Conservation (phyloP, 1,140 invertebrate species). For the Lepidurus packardi region DNA sequence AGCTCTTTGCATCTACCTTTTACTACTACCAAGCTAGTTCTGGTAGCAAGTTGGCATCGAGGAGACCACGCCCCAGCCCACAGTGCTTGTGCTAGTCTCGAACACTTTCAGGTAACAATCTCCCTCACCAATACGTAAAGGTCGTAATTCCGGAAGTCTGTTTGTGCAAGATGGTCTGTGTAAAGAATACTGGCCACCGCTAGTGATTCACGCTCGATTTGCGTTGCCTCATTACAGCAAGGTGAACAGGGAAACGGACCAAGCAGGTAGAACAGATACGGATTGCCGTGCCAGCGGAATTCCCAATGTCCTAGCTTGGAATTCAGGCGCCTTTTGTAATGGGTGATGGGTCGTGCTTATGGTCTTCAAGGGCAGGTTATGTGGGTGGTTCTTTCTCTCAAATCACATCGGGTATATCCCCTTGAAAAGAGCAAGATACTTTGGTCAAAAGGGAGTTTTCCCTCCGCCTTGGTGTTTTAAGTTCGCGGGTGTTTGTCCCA, state of each 20-base stretch:
- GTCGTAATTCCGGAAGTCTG: background rate
- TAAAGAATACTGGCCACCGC: background rate
- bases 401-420: background rate
- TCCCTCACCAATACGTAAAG: background rate
- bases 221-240: background rate
- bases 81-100: background rate
- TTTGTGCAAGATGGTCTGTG: background rate
- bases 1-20: background rate
- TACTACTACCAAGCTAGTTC: background rate
- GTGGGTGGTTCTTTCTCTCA: slow-evolving; percentile 8
- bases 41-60: background rate
- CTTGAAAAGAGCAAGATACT: background rate
- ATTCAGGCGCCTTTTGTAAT: slow-evolving; percentile 6
- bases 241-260: background rate
- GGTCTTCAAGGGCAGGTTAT: slow-evolving; percentile 31
- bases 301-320: slow-evolving; percentile 30
- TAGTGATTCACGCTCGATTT: slow-evolving; percentile 12
- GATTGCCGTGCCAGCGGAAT: slow-evolving; percentile 19
- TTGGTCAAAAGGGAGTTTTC: background rate
- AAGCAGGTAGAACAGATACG: slow-evolving; percentile 22
- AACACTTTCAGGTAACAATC: background rate
- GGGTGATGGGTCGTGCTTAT: slow-evolving; percentile 28
- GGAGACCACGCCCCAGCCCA: background rate
- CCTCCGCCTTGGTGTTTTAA: background rate
- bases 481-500: background rate